A percentile compares a stretch with the other conserved stretches of the same genome.
Evolutionary conservation across 2,888 invertebrate genomes (phyloP).

Genomic region (Eumerus sabulonum): DNA sequence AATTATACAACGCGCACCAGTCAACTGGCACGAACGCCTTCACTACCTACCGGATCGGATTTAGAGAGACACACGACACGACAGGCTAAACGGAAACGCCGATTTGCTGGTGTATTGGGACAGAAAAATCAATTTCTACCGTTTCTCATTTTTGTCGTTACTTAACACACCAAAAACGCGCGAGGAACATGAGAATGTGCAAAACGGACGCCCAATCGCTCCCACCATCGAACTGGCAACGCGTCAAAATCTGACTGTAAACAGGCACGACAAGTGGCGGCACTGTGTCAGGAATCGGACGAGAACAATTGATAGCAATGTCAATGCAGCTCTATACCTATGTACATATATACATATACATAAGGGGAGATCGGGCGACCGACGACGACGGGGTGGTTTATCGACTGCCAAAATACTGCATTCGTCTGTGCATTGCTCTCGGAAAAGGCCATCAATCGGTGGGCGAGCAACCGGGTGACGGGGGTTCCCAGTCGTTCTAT

Average conservation of each 20-base stretch:
- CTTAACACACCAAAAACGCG: constrained; percentile 32
- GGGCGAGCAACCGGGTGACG: too few relatives aligned
- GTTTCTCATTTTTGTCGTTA: constrained; percentile 47
- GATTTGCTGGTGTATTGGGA: constrained; percentile 36
- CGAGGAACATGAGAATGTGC: too few relatives aligned
- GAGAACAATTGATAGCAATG: constrained; percentile 29
- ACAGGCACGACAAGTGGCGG: constrained; percentile 37
- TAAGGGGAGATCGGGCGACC: not conserved
- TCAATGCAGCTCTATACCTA: too few relatives aligned
- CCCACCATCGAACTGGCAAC: not conserved
- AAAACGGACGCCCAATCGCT: not conserved
- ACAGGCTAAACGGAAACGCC: constrained; percentile 14
- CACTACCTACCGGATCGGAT: too few relatives aligned
- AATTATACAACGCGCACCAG: constrained; percentile 38
- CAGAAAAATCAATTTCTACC: constrained; percentile 63
- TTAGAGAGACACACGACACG: constrained; percentile 29
- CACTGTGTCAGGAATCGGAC: constrained; percentile 32
- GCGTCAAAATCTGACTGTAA: constrained; percentile 29
- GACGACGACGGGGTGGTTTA: not conserved
- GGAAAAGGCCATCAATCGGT: too few relatives aligned
- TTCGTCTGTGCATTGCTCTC: too few relatives aligned
- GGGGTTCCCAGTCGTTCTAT: too few relatives aligned
- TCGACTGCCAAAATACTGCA: not conserved
- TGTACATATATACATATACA: too few relatives aligned
- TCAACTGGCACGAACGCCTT: constrained; percentile 8